Percentiles rank a stretch among this genome's conserved stretches.
phyloP scores from a whole-genome alignment of 1,140 invertebrate species.

The Atta colombica region DNA sequence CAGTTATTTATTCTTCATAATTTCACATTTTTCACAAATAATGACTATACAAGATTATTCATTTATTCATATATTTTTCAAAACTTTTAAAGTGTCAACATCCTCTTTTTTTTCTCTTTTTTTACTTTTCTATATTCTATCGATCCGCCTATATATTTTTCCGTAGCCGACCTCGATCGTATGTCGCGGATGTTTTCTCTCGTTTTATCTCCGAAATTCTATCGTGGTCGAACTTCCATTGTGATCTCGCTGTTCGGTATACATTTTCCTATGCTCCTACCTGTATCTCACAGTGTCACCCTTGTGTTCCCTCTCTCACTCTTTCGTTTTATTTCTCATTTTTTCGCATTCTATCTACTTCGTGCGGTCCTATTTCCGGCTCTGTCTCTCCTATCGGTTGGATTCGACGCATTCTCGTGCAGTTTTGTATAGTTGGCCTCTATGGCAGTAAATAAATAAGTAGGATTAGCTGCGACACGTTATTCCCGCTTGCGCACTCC shows the following conservation, averaged over 20 bases:
- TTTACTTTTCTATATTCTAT: conserved; percentile 35
- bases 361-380: conserved; percentile 34
- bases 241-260: conserved; percentile 57
- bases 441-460: conserved; percentile 78
- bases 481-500: conserved; percentile 59
- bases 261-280: conserved; percentile 59
- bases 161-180: conserved; percentile 58
- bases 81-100: not conserved
- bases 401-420: conserved; percentile 61
- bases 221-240: conserved; percentile 63
- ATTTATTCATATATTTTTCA: not conserved
- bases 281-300: conserved; percentile 47
- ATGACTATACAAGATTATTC: not conserved
- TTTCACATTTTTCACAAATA: not conserved
- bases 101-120: not conserved
- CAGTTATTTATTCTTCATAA: not conserved
- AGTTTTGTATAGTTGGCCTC: conserved; percentile 65
- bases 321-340: not conserved
- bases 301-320: not conserved
- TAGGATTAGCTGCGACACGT: conserved; percentile 77
- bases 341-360: conserved; percentile 17
- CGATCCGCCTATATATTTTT: conserved; percentile 64
- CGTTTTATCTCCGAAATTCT: conserved; percentile 58
- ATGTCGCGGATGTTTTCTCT: conserved; percentile 63
- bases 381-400: conserved; percentile 60